These are phyloP conservation scores for Germaria angustata DNA, from an alignment of 2,888 invertebrate species.

Conservation along the genomic window DNA sequence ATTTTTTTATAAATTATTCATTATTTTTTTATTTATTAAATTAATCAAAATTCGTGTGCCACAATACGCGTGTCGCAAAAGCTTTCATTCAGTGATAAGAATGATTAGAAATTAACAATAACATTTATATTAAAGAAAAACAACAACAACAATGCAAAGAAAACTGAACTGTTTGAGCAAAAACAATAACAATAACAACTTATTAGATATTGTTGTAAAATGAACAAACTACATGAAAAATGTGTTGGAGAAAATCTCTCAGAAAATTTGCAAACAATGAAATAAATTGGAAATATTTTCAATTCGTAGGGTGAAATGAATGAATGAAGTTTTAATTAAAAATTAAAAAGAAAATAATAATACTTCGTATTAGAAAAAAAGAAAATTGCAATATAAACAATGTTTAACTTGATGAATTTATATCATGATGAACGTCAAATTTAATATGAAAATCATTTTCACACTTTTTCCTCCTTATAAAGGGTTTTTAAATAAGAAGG, in stretches of 20 bases:
- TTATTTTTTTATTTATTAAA: neutral
- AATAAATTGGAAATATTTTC: conserved; percentile 26
- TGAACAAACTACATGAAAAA: conserved; percentile 9
- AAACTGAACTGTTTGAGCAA: neutral
- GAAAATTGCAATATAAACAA: neutral
- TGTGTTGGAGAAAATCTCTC: neutral
- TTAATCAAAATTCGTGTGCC: neutral
- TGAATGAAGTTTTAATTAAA: neutral
- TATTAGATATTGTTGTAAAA: conserved; percentile 9
- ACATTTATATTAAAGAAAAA: neutral
- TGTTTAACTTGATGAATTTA: no score
- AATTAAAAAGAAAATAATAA: neutral
- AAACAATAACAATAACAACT: neutral
- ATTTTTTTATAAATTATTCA: neutral
- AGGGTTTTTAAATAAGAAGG: no score
- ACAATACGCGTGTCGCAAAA: neutral
- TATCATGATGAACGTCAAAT: no score
- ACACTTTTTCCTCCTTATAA: no score
- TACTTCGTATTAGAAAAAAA: neutral
- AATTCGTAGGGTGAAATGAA: neutral
- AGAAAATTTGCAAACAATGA: conserved; percentile 52
- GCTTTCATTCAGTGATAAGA: neutral
- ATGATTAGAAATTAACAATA: neutral
- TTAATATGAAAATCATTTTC: no score
- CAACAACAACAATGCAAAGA: neutral